These are phyloP conservation scores for Papilio demoleus DNA, from an alignment of 2,888 invertebrate genomes.

Conservation along the genomic window DNA sequence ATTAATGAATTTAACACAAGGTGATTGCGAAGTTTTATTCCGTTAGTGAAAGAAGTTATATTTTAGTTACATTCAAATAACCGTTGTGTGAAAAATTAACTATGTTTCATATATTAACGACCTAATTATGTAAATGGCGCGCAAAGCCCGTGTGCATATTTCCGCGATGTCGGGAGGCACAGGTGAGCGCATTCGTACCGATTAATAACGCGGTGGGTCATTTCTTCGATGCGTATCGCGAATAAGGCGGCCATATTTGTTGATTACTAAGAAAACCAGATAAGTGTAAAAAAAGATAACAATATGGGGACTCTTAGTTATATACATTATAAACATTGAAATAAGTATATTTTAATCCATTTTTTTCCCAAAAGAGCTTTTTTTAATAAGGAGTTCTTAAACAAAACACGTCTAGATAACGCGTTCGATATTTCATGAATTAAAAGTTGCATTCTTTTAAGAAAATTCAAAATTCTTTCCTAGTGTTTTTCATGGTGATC, in stretches of 20 bases:
- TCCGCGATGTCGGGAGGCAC: slow-evolving; percentile 30
- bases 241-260: slow-evolving; percentile 31
- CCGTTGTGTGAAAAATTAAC: slow-evolving; percentile 22
- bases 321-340: too few species aligned
- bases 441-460: too few species aligned
- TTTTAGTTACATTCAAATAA: slow-evolving; percentile 7
- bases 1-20: neutral
- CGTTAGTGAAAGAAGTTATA: neutral
- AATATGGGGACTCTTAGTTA: too few species aligned
- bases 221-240: slow-evolving; percentile 41
- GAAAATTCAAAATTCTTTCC: neutral
- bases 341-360: too few species aligned
- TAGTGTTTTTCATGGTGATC: slow-evolving; percentile 15
- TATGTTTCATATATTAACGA: slow-evolving; percentile 31
- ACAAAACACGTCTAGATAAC: neutral
- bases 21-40: slow-evolving; percentile 1
- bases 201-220: slow-evolving; percentile 38
- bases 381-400: too few species aligned
- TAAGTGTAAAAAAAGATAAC: too few species aligned
- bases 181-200: slow-evolving; percentile 34
- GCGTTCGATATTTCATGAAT: neutral
- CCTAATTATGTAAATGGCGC: slow-evolving; percentile 32
- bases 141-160: slow-evolving; percentile 19
- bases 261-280: slow-evolving; percentile 4
- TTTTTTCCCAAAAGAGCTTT: too few species aligned